A percentile compares a stretch with the other conserved stretches of the same genome.
phyloP scores from a whole-genome alignment of 2,113 vertebrate species.

The Mohoua ochrocephala region DNA sequence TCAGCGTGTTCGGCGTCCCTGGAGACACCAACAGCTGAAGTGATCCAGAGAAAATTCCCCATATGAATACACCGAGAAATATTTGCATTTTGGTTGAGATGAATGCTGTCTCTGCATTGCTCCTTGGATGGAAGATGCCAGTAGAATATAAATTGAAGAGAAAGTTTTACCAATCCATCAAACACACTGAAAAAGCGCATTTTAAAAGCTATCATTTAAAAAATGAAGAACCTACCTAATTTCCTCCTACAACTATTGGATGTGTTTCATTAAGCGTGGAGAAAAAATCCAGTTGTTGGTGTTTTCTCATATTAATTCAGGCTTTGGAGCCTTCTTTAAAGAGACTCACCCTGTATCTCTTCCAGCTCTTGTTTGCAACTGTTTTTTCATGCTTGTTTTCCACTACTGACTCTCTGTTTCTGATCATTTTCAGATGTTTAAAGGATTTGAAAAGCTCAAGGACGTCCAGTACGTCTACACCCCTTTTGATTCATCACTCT shows the following conservation, averaged over 20 bases:
- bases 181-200: not conserved
- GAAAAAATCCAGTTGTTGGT: not conserved
- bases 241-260: not conserved
- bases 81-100: not conserved
- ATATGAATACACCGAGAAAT: not conserved
- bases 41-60: not conserved
- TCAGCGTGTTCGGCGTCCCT: not conserved
- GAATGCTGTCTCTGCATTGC: not conserved
- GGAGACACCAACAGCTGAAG: not conserved
- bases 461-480: conserved; percentile 90
- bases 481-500: conserved; percentile 83
- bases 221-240: not conserved
- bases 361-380: not conserved
- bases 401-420: not conserved
- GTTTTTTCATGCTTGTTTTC: not conserved
- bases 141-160: not conserved
- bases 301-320: not conserved
- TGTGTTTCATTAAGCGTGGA: not conserved
- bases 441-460: conserved; percentile 89
- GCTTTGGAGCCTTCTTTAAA: not conserved
- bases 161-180: not conserved
- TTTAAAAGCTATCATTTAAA: not conserved
- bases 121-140: not conserved
- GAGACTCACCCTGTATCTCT: not conserved
- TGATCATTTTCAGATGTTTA: conserved; percentile 85